These are phyloP conservation scores for Stercorarius parasiticus DNA, from an alignment of 2,113 vertebrate species.

Conservation along the genomic window DNA sequence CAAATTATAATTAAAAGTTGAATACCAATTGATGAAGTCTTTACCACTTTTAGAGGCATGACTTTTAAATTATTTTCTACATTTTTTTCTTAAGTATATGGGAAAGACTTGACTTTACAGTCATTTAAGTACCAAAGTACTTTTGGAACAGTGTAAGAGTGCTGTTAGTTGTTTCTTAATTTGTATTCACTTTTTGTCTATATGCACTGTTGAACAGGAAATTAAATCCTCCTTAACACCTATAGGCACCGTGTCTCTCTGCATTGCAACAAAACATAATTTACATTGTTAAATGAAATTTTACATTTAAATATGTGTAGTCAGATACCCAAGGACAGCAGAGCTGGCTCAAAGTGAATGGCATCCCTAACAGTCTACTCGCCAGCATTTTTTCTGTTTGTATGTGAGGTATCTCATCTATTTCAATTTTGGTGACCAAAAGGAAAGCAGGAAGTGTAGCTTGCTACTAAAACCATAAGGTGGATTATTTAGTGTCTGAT, in stretches of 20 bases:
- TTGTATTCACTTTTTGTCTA: background rate
- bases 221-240: background rate
- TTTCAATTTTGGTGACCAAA: background rate
- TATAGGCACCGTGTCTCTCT: background rate
- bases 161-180: background rate
- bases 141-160: background rate
- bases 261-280: background rate
- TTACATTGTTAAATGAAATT: background rate
- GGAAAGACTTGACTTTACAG: background rate
- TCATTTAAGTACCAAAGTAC: background rate
- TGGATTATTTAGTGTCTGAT: background rate
- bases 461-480: background rate
- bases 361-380: background rate
- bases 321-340: background rate
- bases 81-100: background rate
- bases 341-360: background rate
- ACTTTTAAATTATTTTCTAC: background rate
- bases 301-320: background rate
- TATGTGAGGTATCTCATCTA: background rate
- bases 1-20: conserved; percentile 23
- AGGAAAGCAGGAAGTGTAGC: background rate
- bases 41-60: background rate
- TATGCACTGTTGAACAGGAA: background rate
- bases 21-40: background rate
- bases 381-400: background rate